A percentile compares a stretch with the other conserved stretches of the same genome.
Conservation (phyloP, 1,140 invertebrate genomes). For the Drosophila grimshawi region DNA sequence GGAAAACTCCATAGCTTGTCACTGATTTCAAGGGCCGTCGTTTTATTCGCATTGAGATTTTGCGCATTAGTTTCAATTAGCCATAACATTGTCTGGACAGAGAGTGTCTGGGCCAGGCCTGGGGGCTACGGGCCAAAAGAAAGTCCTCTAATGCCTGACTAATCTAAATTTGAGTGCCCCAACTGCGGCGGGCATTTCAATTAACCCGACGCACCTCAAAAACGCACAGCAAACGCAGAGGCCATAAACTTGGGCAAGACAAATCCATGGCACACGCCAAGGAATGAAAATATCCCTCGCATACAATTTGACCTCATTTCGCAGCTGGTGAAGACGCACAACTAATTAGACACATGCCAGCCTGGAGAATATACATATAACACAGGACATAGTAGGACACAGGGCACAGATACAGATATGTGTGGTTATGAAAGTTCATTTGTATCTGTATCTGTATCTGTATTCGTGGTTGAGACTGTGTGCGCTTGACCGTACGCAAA, state of each 20-base stretch:
- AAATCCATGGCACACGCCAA: slow-evolving; percentile 63
- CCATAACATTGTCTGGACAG: slow-evolving; percentile 52
- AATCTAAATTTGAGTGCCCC: slow-evolving; percentile 50
- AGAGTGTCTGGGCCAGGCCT: neutral
- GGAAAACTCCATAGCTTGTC: neutral
- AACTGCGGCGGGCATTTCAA: slow-evolving; percentile 69
- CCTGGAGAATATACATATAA: slow-evolving; percentile 36
- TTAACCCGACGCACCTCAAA: slow-evolving; percentile 78
- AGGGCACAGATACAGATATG: slow-evolving; percentile 45
- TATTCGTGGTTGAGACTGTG: slow-evolving; percentile 36
- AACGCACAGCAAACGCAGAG: slow-evolving; percentile 23
- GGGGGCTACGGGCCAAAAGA: slow-evolving; percentile 20
- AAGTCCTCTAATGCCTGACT: slow-evolving; percentile 51
- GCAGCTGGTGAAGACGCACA: slow-evolving; percentile 72
- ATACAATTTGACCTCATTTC: slow-evolving; percentile 69
- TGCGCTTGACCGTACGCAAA: slow-evolving; percentile 79
- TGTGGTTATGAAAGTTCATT: slow-evolving; percentile 52
- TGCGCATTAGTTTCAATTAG: slow-evolving; percentile 71
- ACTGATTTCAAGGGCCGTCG: neutral
- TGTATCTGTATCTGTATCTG: slow-evolving; percentile 23
- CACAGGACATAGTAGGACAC: too few species aligned
- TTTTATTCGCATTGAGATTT: slow-evolving; percentile 45
- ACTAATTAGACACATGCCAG: slow-evolving; percentile 81
- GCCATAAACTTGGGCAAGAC: slow-evolving; percentile 60
- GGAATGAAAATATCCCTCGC: slow-evolving; percentile 52